These are phyloP conservation scores for Crossaster papposus DNA, from an alignment of 53 echinoderm and acorn worm genomes.

Conservation along the genomic window DNA sequence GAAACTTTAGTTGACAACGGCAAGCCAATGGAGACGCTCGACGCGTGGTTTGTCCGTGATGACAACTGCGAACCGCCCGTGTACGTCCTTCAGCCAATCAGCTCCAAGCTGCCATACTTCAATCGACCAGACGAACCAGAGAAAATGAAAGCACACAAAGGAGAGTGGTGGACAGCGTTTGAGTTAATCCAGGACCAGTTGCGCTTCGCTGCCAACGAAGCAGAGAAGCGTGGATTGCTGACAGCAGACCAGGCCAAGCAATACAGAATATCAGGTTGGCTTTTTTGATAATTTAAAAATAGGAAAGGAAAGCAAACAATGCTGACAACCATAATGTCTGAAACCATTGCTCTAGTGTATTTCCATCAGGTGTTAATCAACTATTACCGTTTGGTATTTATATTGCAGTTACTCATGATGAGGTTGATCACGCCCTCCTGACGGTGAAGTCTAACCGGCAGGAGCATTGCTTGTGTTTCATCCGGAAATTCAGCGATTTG, in stretches of 20 bases:
- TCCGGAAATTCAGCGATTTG: constrained; percentile 55
- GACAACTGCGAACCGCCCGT: constrained; percentile 56
- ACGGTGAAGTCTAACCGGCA: constrained; percentile 14
- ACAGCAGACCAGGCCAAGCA: constrained; percentile 46
- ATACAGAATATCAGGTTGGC: constrained; percentile 57
- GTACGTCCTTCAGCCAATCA: constrained; percentile 63
- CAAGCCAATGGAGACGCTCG: constrained; percentile 17
- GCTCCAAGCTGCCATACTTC: constrained; percentile 55
- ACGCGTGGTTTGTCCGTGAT: constrained; percentile 56
- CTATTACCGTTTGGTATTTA: background rate
- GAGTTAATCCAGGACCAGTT: constrained; percentile 55
- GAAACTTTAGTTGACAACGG: constrained; percentile 12
- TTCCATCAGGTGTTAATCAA: background rate
- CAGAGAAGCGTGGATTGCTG: constrained; percentile 3
- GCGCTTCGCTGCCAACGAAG: constrained; percentile 40
- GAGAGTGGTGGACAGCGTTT: constrained; percentile 58
- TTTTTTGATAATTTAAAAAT: too few species aligned
- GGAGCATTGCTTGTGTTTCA: constrained; percentile 62
- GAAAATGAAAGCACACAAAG: constrained; percentile 36
- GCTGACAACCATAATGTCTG: too few species aligned
- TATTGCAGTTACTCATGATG: constrained; percentile 55
- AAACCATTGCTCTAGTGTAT: background rate
- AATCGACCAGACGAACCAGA: constrained; percentile 50
- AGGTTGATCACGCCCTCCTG: constrained; percentile 55
- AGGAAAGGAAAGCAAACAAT: too few species aligned